These are phyloP conservation scores for Archips xylosteana DNA, from an alignment of 2,888 invertebrate genomes.

Conservation along the genomic window DNA sequence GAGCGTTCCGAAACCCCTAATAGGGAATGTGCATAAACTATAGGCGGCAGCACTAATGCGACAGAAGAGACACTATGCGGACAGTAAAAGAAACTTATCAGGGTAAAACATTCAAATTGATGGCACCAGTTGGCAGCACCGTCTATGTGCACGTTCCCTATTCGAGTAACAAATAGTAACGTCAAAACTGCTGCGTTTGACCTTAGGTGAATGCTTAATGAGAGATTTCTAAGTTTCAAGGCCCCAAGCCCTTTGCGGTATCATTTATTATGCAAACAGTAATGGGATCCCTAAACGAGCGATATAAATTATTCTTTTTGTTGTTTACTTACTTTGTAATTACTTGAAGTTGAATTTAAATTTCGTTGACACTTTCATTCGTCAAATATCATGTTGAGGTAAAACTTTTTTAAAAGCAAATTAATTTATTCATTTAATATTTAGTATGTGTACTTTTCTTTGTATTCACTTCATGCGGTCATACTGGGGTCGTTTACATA, in stretches of 20 bases:
- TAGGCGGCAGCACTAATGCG: too few relatives aligned
- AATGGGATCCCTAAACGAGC: constrained; percentile 1
- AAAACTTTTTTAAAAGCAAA: not conserved
- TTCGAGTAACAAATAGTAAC: constrained; percentile 15
- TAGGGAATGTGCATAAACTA: too few relatives aligned
- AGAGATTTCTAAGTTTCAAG: constrained; percentile 16
- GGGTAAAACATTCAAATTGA: too few relatives aligned
- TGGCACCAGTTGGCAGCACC: too few relatives aligned
- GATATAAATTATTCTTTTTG: constrained; percentile 13
- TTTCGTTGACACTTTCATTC: not conserved
- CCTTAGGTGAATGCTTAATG: constrained; percentile 12
- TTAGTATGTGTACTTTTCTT: too few relatives aligned
- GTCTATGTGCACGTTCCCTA: not conserved
- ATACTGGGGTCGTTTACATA: too few relatives aligned
- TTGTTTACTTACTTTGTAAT: constrained; percentile 5
- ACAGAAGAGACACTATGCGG: too few relatives aligned
- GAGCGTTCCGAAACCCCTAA: too few relatives aligned
- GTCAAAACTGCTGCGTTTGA: constrained; percentile 9
- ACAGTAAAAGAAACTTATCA: too few relatives aligned
- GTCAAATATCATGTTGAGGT: not conserved
- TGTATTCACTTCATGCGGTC: too few relatives aligned
- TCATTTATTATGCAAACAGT: constrained; percentile 32
- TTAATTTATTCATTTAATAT: too few relatives aligned
- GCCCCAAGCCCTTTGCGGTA: constrained; percentile 14
- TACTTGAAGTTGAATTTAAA: not conserved